Percentiles rank a stretch among this genome's conserved stretches.
These are phyloP conservation scores for Nymphalis urticae DNA, from an alignment of 2,888 invertebrate species.

Conservation along the genomic window DNA sequence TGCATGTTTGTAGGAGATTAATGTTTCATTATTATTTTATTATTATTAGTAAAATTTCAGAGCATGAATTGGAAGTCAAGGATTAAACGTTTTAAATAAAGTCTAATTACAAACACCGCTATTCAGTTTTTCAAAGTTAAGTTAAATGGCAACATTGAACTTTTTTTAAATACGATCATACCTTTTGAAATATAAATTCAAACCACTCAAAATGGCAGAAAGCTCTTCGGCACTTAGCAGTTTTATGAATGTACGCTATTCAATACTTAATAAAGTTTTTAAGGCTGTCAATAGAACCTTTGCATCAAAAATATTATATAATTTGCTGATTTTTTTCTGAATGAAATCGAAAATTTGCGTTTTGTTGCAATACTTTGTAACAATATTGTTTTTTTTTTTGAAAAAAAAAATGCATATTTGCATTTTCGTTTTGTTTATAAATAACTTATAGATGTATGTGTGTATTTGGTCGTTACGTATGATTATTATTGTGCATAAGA, in stretches of 20 bases:
- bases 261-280: neutral
- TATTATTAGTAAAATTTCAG: neutral
- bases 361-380: neutral
- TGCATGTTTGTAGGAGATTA: constrained; percentile 14
- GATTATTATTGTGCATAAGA: constrained; percentile 17
- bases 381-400: neutral
- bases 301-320: neutral
- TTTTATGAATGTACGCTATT: neutral
- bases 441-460: neutral
- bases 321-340: no score
- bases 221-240: neutral
- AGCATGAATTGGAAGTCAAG: neutral
- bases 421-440: neutral
- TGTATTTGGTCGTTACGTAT: constrained; percentile 6
- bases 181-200: neutral
- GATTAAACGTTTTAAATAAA: no score
- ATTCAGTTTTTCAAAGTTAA: no score
- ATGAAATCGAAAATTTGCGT: no score
- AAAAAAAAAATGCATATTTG: neutral
- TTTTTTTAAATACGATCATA: neutral
- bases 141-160: neutral
- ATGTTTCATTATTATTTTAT: constrained; percentile 27
- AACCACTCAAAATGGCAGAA: neutral
- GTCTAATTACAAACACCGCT: no score
- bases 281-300: neutral